These are phyloP conservation scores for Xestia ashworthii DNA, from an alignment of 2,888 invertebrate species.

Conservation along the genomic window DNA sequence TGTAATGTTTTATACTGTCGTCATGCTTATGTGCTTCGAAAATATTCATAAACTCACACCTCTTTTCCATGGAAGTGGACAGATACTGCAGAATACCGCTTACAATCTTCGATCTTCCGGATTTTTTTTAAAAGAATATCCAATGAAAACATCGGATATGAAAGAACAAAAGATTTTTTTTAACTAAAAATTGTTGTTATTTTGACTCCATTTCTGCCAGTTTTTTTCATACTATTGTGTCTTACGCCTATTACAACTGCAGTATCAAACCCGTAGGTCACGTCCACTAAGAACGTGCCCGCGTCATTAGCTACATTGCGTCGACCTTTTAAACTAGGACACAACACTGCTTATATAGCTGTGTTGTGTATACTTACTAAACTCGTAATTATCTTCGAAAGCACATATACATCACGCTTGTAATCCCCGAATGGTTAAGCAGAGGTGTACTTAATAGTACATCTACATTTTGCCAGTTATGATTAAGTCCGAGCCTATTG, in stretches of 20 bases:
- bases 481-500: no score
- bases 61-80: no score
- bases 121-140: no score
- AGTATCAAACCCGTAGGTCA: constrained; percentile 18
- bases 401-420: neutral
- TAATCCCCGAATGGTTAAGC: no score
- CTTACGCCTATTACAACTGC: constrained; percentile 18
- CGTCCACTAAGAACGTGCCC: constrained; percentile 27
- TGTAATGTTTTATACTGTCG: no score
- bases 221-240: constrained; percentile 1
- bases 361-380: neutral
- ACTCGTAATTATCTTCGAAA: neutral
- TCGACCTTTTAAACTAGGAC: constrained; percentile 23
- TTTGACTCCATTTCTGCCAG: neutral
- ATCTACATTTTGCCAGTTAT: no score
- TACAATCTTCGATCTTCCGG: no score
- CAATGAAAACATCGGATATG: no score
- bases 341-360: neutral
- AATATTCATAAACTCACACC: no score
- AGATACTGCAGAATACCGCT: neutral
- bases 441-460: no score
- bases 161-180: neutral
- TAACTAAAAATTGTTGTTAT: no score
- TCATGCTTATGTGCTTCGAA: no score
- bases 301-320: constrained; percentile 34